Evolutionary conservation across 2,888 invertebrate species (phyloP), one percentile per base, ranked within the genome.

Genomic region (Campoplex capitator): DNA sequence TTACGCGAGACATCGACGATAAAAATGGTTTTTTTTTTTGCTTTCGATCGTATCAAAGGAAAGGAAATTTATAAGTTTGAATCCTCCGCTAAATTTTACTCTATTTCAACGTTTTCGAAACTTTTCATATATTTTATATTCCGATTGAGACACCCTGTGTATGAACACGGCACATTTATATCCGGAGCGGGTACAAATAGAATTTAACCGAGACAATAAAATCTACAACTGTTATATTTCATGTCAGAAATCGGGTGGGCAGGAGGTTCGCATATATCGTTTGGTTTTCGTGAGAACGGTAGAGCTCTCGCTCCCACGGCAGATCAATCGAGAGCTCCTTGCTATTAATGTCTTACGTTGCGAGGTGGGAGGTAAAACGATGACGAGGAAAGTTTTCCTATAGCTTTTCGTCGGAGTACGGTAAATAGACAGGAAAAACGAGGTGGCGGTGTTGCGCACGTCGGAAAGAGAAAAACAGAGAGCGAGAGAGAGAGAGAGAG

Each of bases 281-380:
- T 79, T 82, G 84, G 51, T 89, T 80, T 76, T 88, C 88, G 89
- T 90, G 91, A 89, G 91, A 89, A 58, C 88, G 90, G 87, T 89
- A 88, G 38, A 38, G 38, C 89, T 89, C 90, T 90, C 85, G 85
- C 75, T 70, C 87, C 83, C 84, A 84, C 54, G 88, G 89, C 88
- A 91, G 88, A 91, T 91, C 91, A 91, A 91, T 91, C 91, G 91
- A 87, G 90, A 89, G 88, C 88, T 88, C 88, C 84, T 84, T 75
- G 86, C 87, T 89, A 90, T 89, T 90, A 91, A 89, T 90, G 90
- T 89, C 86, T 79, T 85, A 78, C 35, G 54, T 74, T 58, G 68
- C 38, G 58, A n/a, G 35, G n/a, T 32, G 70, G 79, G 70, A 67
- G 51, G 62, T 51, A 71, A 74, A 23, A 71, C 80, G 70, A 84